phyloP scores from a whole-genome alignment of 2,113 vertebrate species.

The Apteryx owenii region DNA sequence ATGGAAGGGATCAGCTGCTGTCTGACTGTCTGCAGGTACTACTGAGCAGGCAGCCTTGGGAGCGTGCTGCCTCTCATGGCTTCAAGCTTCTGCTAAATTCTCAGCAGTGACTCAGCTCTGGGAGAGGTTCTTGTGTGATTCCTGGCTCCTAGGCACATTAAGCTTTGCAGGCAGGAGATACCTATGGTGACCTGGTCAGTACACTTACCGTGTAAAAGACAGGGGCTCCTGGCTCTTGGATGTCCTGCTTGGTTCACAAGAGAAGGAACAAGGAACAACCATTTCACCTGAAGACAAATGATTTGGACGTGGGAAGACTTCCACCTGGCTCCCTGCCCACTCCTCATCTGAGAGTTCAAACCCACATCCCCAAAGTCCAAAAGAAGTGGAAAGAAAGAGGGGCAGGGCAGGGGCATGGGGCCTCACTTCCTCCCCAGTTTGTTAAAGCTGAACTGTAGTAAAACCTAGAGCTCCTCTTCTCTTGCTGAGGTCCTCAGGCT shows the following conservation, averaged over 20 bases:
- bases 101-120: accelerated
- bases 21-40: background rate
- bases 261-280: background rate
- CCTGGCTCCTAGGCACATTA: background rate
- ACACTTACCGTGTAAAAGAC: background rate
- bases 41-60: background rate
- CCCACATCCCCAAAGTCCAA: background rate
- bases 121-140: background rate
- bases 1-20: background rate
- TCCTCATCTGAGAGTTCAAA: background rate
- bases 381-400: background rate
- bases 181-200: background rate
- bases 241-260: background rate
- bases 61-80: background rate
- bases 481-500: background rate
- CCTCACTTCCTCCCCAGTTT: background rate
- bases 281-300: background rate
- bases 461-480: background rate
- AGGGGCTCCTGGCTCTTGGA: background rate
- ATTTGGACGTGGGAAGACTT: background rate
- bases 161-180: background rate
- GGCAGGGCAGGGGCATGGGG: accelerated
- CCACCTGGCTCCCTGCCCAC: background rate
- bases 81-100: background rate
- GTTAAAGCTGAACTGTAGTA: background rate